phyloP scores from a whole-genome alignment of 2,888 invertebrate species.

The Germaria angustata region DNA sequence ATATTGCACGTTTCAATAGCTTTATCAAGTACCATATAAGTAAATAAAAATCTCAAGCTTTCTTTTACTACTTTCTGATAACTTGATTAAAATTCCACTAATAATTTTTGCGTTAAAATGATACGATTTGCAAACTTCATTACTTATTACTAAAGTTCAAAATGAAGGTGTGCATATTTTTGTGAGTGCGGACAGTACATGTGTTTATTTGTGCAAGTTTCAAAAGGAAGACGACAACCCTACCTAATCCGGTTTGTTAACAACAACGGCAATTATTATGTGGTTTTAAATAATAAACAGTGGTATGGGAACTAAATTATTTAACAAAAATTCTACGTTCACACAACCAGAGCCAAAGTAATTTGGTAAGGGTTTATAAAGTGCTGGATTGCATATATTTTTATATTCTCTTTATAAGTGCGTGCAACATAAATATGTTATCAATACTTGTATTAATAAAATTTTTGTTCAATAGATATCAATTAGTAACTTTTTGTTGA shows the following conservation, averaged over 20 bases:
- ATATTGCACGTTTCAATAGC: conserved; percentile 42
- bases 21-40: conserved; percentile 29
- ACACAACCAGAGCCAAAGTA: no score
- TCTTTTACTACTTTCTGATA: background rate
- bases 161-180: conserved; percentile 24
- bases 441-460: no score
- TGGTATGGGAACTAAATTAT: background rate
- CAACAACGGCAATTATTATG: background rate
- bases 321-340: no score
- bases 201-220: background rate
- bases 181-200: background rate
- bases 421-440: no score
- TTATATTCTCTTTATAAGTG: no score
- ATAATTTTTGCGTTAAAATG: background rate
- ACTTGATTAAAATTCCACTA: conserved; percentile 32
- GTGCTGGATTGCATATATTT: no score
- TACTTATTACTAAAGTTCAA: conserved; percentile 8
- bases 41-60: conserved; percentile 31
- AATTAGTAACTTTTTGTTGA: background rate
- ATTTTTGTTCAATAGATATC: background rate
- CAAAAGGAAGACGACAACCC: conserved; percentile 60
- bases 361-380: no score
- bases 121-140: no score
- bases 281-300: background rate
- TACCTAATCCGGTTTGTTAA: conserved; percentile 61